These are phyloP conservation scores for Sarcophaga peregrina DNA, from an alignment of 1,140 invertebrate genomes.

Conservation along the genomic window DNA sequence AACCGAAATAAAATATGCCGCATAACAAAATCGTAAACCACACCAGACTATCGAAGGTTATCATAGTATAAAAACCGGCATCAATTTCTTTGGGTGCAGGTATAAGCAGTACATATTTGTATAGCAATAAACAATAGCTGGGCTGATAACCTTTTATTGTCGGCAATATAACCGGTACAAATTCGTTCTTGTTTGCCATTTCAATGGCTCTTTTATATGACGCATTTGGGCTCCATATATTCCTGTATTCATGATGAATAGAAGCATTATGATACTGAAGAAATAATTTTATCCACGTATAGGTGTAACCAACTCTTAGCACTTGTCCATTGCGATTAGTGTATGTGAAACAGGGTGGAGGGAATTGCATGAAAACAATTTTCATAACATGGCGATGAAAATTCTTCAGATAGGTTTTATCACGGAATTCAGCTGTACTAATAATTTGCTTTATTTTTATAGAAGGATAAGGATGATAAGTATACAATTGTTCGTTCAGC, in stretches of 20 bases:
- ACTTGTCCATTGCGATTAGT: conserved; percentile 3
- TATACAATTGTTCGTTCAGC: background rate
- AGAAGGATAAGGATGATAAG: conserved; percentile 20
- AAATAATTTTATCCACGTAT: background rate
- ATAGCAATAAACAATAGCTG: background rate
- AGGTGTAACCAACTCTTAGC: background rate
- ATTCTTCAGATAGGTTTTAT: background rate
- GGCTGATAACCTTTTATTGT: background rate
- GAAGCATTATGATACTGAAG: background rate
- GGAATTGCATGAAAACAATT: background rate
- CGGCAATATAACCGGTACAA: background rate
- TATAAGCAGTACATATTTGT: background rate
- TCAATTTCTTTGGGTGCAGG: conserved; percentile 12
- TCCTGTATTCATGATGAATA: background rate
- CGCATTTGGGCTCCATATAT: background rate
- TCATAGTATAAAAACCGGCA: background rate
- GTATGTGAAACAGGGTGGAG: conserved; percentile 6
- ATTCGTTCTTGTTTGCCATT: background rate
- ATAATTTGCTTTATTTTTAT: background rate
- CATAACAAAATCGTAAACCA: background rate
- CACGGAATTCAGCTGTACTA: background rate
- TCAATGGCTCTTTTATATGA: background rate
- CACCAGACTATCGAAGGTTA: background rate
- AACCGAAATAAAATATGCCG: background rate
- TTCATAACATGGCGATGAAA: background rate